Evolutionary conservation across 2,113 vertebrate genomes (phyloP), one percentile per base, ranked within the genome.

Genomic region (Donacobius atricapilla): DNA sequence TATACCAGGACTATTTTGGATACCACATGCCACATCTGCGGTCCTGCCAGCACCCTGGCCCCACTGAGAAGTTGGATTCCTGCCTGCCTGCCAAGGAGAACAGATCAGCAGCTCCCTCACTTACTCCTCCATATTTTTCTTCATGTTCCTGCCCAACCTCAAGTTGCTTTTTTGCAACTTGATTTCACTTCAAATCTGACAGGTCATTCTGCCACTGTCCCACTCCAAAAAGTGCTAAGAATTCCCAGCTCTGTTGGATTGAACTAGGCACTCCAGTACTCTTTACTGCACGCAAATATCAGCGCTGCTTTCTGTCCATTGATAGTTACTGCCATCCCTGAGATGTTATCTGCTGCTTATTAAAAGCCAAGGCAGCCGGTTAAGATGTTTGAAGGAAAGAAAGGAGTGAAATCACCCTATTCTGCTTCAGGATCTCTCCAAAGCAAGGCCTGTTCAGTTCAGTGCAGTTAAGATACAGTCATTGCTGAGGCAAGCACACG

Each of bases 211-310:
- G 33, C 56, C 40, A 50, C 30, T 28, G 24, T 53, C 80, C 71
- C 0, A 2, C 21, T 83, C 58, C 44, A 31, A n/a, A 35, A 85
- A 47, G n/a, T 7, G 3, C 13, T 23, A 20, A 0, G 6, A 85
- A 83, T 71, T 82, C 80, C 70, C 61, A 3, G 2, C 51, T 77
- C 54, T 68, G 51, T 27, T 64, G 48, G 64, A 72, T 1, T 66
- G 19, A 82, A 14, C 65, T 18, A 31, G 25, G 45, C 57, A n/a
- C 39, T 24, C 17, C 83, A 68, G 51, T 16, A 16, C 28, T 81
- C 71, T 37, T 64, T 25, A 18, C 35, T 68, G 45, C 40, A 54
- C 65, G 40, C 28, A 56, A 78, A 85, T 57, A 40, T 48, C 58
- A 66, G 30, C 1, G 60, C 80, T 54, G 23, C 39, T 85, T 80